Base-by-base conservation (phyloP, 30 jellyfish, hydroid and myxozoan species). In the Mastigias papua region DNA sequence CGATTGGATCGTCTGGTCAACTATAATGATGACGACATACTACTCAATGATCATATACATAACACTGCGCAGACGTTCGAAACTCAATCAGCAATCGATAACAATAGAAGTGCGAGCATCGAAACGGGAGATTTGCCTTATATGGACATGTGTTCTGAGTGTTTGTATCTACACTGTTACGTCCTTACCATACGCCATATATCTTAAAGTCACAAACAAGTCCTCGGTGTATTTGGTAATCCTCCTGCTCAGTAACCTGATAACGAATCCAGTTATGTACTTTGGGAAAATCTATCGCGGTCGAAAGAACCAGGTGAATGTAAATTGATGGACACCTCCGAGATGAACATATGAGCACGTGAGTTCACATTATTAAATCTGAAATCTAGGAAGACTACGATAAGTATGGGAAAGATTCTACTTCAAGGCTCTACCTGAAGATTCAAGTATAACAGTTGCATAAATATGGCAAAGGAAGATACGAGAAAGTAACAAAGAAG, bases 71-170 rank as follows among this genome's bases (percentile, higher is more conserved):
- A 57, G 80, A 51, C 77, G 86, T 84, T 34, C 35, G 48, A 83
- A 70, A 30, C 25, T 78, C 66, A 78, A 35, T 69, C 22, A 31
- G 49, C 82, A 83, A 57, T 49, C 80, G 22, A 31, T 62, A 16
- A 22, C 61, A 25, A 20, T 57, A 27, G 86, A 69, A 34, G 69
- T n/a, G 21, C 73, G 68, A 1, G 77, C 93, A 30, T 30, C 93
- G 37, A 83, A 83, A 73, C 65, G 83, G 46, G 93, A 83, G 65
- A 61, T 69, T 48, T 33, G 70, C 67, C 75, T 83, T 0, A 83
- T 71, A 33, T 70, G 77, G 86, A 83, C 70, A 48, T 83, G 93
- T 63, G 19, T 70, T 32, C 33, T 60, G 2, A 83, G 73, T 48
- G 85, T 83, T 15, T 49, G 73, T 3, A 23, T 19, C 69, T 83